Base-by-base conservation (phyloP, 2,113 vertebrate species). In the Cervus canadensis region DNA sequence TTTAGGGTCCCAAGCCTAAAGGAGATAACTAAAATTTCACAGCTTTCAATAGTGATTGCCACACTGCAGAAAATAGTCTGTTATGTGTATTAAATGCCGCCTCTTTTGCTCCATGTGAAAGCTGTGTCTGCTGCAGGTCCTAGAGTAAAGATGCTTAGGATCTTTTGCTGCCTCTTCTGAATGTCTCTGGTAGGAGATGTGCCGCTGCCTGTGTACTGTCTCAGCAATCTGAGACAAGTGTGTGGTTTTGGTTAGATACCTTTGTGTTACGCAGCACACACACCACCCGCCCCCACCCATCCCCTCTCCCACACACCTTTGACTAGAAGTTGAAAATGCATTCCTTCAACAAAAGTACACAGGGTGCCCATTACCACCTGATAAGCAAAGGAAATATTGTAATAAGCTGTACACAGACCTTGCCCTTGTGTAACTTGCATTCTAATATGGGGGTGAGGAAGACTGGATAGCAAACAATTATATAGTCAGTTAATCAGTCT, bases 401-500 rank as follows among this genome's bases (percentile, higher is more conserved):
- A 54, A 57, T 45, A 91, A 57, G 30, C 89, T 50, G 43, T 14
- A 79, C 14, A 48, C 48, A 92, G 54, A 36, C 48, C 67, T 95
- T 96, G 71, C 79, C 30, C 50, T 92, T 96, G 87, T 82, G n/a
- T 79, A 96, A 81, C 79, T 94, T 92, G 25, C 17, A 86, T 94
- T 98, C 64, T 94, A 45, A 56, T 86, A 26, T 13, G 28, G 57
- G 48, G 64, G 45, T 14, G 40, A 45, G 14, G 7, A 45, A 19
- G 16, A 5, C 2, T 26, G 21, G 50, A 26, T 26, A 83, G 78
- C 36, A 91, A 83, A 67, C 45, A 76, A n/a, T 87, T 87, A 25
- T 60, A 30, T 92, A 87, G 74, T 82, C 56, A 95, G 17, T 85
- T 90, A 89, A 52, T 89, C n/a, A 57, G 16, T 87, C 56, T 82